These are phyloP conservation scores for Telmatochromis sp. DNA, from an alignment of 2,113 vertebrate genomes.

Conservation along the genomic window DNA sequence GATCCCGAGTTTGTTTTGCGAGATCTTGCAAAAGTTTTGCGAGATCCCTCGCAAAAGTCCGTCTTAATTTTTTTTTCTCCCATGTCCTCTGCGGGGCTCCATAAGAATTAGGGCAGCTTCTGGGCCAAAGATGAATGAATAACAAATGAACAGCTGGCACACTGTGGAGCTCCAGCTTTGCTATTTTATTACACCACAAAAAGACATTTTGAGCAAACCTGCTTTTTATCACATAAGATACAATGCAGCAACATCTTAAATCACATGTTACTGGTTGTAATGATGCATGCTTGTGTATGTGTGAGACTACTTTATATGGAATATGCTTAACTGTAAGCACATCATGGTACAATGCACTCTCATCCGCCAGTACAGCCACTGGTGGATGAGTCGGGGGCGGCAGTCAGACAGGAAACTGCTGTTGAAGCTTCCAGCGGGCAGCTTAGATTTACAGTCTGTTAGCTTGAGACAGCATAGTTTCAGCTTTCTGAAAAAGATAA, in stretches of 20 bases:
- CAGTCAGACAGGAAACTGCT: neutral
- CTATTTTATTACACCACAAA: neutral
- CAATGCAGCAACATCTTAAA: accelerated
- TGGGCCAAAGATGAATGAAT: neutral
- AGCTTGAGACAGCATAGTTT: neutral
- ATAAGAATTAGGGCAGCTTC: neutral
- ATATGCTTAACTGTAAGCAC: neutral
- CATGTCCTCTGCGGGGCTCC: no score
- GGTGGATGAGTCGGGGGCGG: neutral
- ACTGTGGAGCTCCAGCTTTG: neutral
- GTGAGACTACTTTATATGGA: neutral
- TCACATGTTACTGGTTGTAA: neutral
- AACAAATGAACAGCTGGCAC: neutral
- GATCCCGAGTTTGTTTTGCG: accelerated
- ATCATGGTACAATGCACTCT: neutral
- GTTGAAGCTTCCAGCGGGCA: neutral
- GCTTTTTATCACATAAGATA: neutral
- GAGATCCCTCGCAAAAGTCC: no score
- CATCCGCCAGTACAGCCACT: neutral
- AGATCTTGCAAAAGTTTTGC: no score
- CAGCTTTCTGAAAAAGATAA: neutral
- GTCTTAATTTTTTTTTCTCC: no score
- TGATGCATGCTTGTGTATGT: neutral
- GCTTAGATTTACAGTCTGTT: neutral
- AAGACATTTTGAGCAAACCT: neutral